Percentiles rank a stretch among this genome's conserved stretches.
These are phyloP conservation scores for Myotis planiceps DNA, from an alignment of 2,797 vertebrate species.

Conservation along the genomic window DNA sequence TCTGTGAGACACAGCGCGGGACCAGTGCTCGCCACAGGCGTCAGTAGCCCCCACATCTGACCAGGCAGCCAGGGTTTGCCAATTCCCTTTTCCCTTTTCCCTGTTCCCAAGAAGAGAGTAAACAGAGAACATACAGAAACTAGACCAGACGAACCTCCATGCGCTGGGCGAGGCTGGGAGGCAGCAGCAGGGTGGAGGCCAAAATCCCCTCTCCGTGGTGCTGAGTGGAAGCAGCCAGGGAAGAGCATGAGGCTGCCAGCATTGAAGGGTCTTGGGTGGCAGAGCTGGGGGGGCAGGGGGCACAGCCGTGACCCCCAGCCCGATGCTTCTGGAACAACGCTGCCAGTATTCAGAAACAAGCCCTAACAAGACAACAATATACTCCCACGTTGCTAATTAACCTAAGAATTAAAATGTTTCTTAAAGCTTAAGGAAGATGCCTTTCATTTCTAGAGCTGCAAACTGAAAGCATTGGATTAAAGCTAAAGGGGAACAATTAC, in stretches of 20 bases:
- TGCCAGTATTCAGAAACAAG: not conserved
- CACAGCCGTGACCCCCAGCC: not conserved
- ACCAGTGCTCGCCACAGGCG: accelerated
- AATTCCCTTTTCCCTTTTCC: not conserved
- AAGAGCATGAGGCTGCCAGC: not conserved
- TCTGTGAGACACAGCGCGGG: not conserved
- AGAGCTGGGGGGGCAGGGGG: not conserved
- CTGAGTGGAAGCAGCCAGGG: not conserved
- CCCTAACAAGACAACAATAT: not conserved
- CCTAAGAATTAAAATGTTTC: not conserved
- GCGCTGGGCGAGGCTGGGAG: not conserved
- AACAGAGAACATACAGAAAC: not conserved
- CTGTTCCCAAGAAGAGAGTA: not conserved
- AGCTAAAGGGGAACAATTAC: not conserved
- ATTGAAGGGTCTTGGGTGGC: not conserved
- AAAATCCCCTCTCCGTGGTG: not conserved
- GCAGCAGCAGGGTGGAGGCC: not conserved
- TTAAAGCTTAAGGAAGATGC: not conserved
- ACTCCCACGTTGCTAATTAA: not conserved
- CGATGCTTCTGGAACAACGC: not conserved
- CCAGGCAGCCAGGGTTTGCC: not conserved
- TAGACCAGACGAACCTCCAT: not conserved
- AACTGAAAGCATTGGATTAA: not conserved
- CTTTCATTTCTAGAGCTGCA: not conserved
- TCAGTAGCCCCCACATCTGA: not conserved